Percentiles rank a stretch among this genome's conserved stretches.
phyloP scores from a whole-genome alignment of 2,888 invertebrate genomes.

The Psylliodes chrysocephalus region DNA sequence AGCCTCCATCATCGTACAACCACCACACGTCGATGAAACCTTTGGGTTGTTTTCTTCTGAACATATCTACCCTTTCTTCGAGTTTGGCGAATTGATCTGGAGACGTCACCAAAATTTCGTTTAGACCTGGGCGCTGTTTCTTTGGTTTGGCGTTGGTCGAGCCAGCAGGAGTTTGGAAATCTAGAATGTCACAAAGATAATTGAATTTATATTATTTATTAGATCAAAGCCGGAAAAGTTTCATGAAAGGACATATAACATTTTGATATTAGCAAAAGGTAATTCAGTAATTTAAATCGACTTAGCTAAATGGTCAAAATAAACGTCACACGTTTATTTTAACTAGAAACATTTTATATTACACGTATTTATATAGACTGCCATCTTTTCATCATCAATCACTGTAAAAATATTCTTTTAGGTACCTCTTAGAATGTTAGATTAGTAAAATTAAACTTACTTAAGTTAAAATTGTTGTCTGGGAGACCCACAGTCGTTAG shows the following conservation, averaged over 20 bases:
- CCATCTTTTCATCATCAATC: too few species aligned
- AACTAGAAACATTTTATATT: too few species aligned
- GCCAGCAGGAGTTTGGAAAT: slow-evolving; percentile 14
- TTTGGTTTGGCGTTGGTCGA: slow-evolving; percentile 33
- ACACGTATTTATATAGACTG: too few species aligned
- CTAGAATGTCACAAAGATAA: neutral
- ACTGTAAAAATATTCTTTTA: too few species aligned
- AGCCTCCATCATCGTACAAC: slow-evolving; percentile 93
- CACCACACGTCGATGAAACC: slow-evolving; percentile 96
- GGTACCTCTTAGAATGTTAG: too few species aligned
- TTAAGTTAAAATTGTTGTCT: slow-evolving; percentile 34
- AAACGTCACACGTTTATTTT: too few species aligned
- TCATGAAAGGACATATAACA: too few species aligned
- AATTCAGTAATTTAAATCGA: too few species aligned
- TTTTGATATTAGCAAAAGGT: too few species aligned
- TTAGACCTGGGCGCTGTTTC: slow-evolving; percentile 35
- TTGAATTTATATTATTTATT: too few species aligned
- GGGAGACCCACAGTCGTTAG: slow-evolving; percentile 63
- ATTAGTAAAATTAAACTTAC: slow-evolving; percentile 40
- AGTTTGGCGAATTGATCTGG: slow-evolving; percentile 62
- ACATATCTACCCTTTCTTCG: slow-evolving; percentile 74
- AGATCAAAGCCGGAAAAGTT: too few species aligned
- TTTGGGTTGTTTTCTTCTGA: slow-evolving; percentile 80
- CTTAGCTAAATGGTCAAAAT: too few species aligned
- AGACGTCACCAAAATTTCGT: slow-evolving; percentile 50